Conservation (phyloP, 1,140 invertebrate species). For the Saccostrea echinata region DNA sequence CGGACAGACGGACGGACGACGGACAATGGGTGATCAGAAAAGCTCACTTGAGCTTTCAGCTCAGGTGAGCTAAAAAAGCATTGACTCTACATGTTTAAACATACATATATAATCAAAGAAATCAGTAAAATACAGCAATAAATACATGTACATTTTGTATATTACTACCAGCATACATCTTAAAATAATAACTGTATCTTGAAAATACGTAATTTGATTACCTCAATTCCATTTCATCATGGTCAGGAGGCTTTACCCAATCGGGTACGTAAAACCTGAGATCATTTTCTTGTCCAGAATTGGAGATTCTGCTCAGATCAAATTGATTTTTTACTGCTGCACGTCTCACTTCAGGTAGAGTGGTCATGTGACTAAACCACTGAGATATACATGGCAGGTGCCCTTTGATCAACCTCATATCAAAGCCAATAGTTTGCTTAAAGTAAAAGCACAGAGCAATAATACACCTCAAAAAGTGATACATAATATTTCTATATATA, state of each 20-base stretch:
- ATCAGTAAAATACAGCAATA: too few species aligned
- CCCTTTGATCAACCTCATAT: conserved; percentile 22
- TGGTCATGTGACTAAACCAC: conserved; percentile 71
- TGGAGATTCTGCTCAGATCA: conserved; percentile 49
- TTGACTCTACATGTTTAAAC: too few species aligned
- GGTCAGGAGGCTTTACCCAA: conserved; percentile 49
- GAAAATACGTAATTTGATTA: not conserved
- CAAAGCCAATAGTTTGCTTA: conserved; percentile 59
- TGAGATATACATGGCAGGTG: conserved; percentile 64
- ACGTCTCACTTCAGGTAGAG: conserved; percentile 64
- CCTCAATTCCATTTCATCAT: conserved; percentile 67
- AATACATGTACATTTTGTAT: too few species aligned
- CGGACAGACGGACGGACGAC: too few species aligned
- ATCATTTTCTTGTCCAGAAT: not conserved
- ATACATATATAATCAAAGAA: too few species aligned
- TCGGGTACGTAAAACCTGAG: conserved; percentile 46
- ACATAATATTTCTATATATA: too few species aligned
- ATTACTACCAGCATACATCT: too few species aligned
- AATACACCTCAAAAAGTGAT: too few species aligned
- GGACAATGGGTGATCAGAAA: too few species aligned
- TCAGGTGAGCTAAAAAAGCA: too few species aligned
- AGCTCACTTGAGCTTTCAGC: too few species aligned
- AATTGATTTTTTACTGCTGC: conserved; percentile 63
- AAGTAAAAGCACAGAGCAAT: not conserved
- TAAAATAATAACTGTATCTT: too few species aligned